Percentiles rank a stretch among this genome's conserved stretches.
phyloP scores from a whole-genome alignment of 2,888 invertebrate genomes.

The Ophion ellenae region DNA sequence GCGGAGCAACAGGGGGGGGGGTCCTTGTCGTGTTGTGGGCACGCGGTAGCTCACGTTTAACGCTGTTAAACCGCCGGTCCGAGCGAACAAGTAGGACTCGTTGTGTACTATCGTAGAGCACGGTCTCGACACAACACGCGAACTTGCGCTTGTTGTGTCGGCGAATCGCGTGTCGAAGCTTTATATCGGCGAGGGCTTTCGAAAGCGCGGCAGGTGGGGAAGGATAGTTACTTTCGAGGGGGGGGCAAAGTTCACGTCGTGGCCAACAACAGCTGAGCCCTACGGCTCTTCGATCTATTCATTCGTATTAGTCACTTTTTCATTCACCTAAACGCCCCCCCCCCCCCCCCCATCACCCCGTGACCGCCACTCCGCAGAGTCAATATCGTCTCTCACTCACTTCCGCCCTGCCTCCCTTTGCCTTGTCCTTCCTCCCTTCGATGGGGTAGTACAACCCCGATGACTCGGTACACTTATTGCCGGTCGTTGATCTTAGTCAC shows the following conservation, averaged over 20 bases:
- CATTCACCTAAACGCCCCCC: conserved; percentile 30
- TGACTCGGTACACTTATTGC: too few species aligned
- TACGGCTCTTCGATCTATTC: conserved; percentile 43
- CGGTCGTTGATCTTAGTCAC: too few species aligned
- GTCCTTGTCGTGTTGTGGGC: conserved; percentile 17
- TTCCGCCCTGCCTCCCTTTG: too few species aligned
- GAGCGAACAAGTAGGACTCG: conserved; percentile 30
- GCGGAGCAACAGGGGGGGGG: conserved; percentile 21
- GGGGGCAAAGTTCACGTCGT: conserved; percentile 54
- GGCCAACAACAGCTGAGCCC: conserved; percentile 27
- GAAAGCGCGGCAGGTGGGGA: too few species aligned
- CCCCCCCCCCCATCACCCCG: too few species aligned
- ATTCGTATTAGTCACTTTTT: conserved; percentile 57
- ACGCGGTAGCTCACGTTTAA: conserved; percentile 67
- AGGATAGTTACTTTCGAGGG: conserved; percentile 52
- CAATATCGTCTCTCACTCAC: background rate
- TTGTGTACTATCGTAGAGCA: conserved; percentile 52
- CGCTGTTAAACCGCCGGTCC: conserved; percentile 48
- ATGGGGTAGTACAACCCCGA: too few species aligned
- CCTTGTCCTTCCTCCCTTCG: too few species aligned
- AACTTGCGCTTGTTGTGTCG: conserved; percentile 52
- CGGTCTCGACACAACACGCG: conserved; percentile 54
- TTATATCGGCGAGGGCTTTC: conserved; percentile 72
- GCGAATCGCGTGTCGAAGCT: conserved; percentile 80
- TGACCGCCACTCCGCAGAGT: background rate